Conservation (phyloP, 2,888 invertebrate species). For the Trachelus iudaicus region DNA sequence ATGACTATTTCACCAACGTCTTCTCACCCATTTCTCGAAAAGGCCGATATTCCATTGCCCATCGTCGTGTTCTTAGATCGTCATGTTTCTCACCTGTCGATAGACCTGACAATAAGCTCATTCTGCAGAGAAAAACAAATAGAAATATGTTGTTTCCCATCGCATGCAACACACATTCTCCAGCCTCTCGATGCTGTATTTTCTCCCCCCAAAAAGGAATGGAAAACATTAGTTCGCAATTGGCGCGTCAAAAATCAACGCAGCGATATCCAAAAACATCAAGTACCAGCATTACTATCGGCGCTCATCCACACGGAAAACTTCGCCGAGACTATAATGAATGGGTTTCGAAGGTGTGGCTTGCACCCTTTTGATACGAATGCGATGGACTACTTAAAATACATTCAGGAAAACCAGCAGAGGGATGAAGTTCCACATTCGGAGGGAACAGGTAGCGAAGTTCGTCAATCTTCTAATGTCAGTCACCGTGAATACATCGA, state of each 20-base stretch:
- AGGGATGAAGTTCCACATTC: conserved; percentile 4
- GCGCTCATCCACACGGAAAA: conserved; percentile 20
- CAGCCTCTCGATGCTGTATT: conserved; percentile 37
- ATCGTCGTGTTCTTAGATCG: conserved; percentile 44
- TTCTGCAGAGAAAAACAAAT: conserved; percentile 39
- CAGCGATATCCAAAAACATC: conserved; percentile 27
- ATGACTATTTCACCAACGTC: conserved; percentile 40
- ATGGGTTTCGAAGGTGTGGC: conserved; percentile 25
- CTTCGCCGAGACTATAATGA: conserved; percentile 21
- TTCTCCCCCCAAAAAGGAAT: conserved; percentile 32
- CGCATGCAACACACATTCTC: conserved; percentile 38
- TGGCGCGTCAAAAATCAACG: conserved; percentile 30
- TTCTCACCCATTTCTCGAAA: conserved; percentile 35
- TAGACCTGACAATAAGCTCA: conserved; percentile 32
- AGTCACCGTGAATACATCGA: conserved; percentile 21
- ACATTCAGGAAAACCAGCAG: conserved; percentile 13
- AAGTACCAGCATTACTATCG: conserved; percentile 26
- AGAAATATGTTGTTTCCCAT: conserved; percentile 32
- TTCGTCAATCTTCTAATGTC: conserved; percentile 3
- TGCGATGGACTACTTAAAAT: conserved; percentile 29
- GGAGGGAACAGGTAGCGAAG: background rate
- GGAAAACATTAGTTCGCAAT: conserved; percentile 28
- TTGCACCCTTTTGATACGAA: conserved; percentile 26
- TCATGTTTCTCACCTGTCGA: conserved; percentile 38
- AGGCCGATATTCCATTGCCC: conserved; percentile 32